Percentiles rank a stretch among this genome's conserved stretches.
phyloP scores from a whole-genome alignment of 2,888 invertebrate species.

The Drosophila hamatofila region DNA sequence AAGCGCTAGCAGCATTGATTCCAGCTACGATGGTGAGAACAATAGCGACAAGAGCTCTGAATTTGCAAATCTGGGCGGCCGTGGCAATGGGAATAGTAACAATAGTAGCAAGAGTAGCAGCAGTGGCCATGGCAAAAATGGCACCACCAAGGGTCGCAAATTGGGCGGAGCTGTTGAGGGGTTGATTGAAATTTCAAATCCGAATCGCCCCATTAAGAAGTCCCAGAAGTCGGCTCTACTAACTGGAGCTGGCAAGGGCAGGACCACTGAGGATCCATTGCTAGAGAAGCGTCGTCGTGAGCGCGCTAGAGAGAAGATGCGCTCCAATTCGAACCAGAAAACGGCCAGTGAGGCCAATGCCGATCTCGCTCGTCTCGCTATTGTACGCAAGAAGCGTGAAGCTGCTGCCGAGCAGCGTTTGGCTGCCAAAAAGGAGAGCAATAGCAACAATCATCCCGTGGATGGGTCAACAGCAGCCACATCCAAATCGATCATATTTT shows the following conservation, averaged over 20 bases:
- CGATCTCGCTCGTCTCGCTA: slow-evolving; percentile 50
- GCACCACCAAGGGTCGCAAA: slow-evolving; percentile 2
- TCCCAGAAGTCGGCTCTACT: not conserved
- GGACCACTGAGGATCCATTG: not conserved
- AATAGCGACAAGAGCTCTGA: not conserved
- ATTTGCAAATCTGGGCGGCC: not conserved
- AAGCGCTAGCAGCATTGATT: not conserved
- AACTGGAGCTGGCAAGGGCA: not conserved
- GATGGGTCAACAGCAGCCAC: not conserved
- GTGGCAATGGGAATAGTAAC: no score
- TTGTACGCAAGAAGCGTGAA: slow-evolving; percentile 54
- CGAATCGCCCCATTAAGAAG: slow-evolving; percentile 43
- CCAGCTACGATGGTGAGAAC: not conserved
- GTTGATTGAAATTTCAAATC: slow-evolving; percentile 52
- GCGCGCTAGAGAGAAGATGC: slow-evolving; percentile 4
- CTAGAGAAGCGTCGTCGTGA: not conserved
- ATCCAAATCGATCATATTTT: slow-evolving; percentile 8
- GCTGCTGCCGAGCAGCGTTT: slow-evolving; percentile 52
- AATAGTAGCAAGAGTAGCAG: not conserved
- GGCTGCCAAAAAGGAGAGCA: slow-evolving; percentile 39
- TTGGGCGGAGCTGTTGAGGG: slow-evolving; percentile 22
- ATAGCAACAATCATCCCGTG: no score
- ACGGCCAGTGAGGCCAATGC: slow-evolving; percentile 17
- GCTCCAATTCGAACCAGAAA: slow-evolving; percentile 1
- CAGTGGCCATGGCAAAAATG: not conserved